Evolutionary conservation across 2,888 invertebrate genomes (phyloP).

Genomic region (Apotomis turbidana): DNA sequence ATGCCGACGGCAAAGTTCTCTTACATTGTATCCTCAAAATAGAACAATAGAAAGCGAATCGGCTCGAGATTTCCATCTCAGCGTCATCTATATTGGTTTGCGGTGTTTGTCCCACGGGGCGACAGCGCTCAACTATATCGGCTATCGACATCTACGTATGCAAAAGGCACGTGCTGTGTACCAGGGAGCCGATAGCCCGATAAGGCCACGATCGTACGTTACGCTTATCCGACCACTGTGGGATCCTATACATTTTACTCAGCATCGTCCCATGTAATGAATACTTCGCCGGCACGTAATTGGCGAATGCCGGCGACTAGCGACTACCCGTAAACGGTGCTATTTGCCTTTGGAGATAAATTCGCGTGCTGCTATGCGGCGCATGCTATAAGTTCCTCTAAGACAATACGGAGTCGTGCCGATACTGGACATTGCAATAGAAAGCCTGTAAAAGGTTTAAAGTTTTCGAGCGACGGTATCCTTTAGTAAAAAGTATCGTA

Average conservation of each 20-base stretch:
- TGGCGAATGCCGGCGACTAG: slow-evolving; percentile 61
- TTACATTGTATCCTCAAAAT: slow-evolving; percentile 65
- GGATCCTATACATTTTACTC: slow-evolving; percentile 66
- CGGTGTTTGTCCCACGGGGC: slow-evolving; percentile 53
- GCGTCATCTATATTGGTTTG: slow-evolving; percentile 64
- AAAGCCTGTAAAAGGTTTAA: slow-evolving; percentile 35
- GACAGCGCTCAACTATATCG: slow-evolving; percentile 66
- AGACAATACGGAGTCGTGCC: slow-evolving; percentile 54
- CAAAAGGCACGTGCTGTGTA: slow-evolving; percentile 71
- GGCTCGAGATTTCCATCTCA: slow-evolving; percentile 67
- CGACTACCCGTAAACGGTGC: slow-evolving; percentile 59
- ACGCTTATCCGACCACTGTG: slow-evolving; percentile 65
- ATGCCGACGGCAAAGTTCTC: slow-evolving; percentile 59
- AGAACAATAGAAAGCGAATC: slow-evolving; percentile 70
- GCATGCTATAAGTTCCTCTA: slow-evolving; percentile 48
- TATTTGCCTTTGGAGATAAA: slow-evolving; percentile 54
- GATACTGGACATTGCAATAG: slow-evolving; percentile 44
- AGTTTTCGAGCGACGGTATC: slow-evolving; percentile 32
- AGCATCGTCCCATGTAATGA: slow-evolving; percentile 69
- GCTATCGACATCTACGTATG: slow-evolving; percentile 68
- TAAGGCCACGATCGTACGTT: slow-evolving; percentile 73
- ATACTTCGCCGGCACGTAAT: slow-evolving; percentile 70
- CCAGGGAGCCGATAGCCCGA: slow-evolving; percentile 65
- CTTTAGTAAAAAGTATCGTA: slow-evolving; percentile 54
- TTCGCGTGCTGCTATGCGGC: slow-evolving; percentile 45